A percentile compares a stretch with the other conserved stretches of the same genome.
Evolutionary conservation across 1,140 invertebrate species (phyloP).

Genomic region (Psix sp.): DNA sequence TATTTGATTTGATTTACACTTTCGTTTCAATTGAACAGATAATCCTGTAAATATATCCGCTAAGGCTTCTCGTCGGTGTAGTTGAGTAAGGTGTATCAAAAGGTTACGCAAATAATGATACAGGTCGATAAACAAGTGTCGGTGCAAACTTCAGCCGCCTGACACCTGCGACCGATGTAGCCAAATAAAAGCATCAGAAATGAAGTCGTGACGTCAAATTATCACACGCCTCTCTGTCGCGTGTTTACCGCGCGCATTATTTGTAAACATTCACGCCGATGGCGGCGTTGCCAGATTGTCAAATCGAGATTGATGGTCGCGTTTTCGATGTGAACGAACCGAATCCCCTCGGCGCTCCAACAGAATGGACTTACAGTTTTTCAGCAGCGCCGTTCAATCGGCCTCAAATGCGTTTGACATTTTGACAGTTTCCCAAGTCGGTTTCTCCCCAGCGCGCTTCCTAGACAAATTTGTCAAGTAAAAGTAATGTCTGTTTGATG

Average conservation of each 20-base stretch:
- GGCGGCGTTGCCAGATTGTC: slow-evolving; percentile 16
- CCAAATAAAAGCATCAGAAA: not conserved
- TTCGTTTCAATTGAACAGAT: slow-evolving; percentile 24
- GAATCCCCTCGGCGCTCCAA: slow-evolving; percentile 12
- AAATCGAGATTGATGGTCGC: slow-evolving; percentile 15
- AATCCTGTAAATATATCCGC: slow-evolving; percentile 26
- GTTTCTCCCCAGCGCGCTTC: no score
- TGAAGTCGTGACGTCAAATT: not conserved
- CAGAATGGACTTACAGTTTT: no score
- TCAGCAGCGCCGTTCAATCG: no score
- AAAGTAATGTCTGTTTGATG: slow-evolving; percentile 66
- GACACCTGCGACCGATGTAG: not conserved
- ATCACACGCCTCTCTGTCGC: not conserved
- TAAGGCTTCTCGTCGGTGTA: slow-evolving; percentile 37
- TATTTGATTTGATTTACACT: slow-evolving; percentile 19
- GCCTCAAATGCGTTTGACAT: no score
- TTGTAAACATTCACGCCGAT: slow-evolving; percentile 61
- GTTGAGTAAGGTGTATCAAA: slow-evolving; percentile 37
- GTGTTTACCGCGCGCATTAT: slow-evolving; percentile 45
- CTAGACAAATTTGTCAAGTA: slow-evolving; percentile 36
- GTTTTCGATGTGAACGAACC: slow-evolving; percentile 18
- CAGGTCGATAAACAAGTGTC: slow-evolving; percentile 16
- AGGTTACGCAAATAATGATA: slow-evolving; percentile 26
- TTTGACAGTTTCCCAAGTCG: no score
- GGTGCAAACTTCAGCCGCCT: not conserved